Conservation (phyloP, 1,140 invertebrate species). For the Scaptomyza montana region DNA sequence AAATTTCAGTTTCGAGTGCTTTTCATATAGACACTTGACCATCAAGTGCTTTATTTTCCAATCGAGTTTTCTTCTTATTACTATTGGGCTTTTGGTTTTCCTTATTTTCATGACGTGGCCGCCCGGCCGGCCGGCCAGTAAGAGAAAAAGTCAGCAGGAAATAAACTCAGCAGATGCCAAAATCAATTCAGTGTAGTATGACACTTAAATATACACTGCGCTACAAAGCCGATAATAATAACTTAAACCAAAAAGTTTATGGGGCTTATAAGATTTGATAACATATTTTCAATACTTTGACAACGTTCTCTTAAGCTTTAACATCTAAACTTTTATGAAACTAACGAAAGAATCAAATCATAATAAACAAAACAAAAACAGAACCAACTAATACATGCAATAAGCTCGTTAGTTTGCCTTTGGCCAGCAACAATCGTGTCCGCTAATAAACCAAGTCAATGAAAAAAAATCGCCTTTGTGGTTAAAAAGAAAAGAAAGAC, state of each 20-base stretch:
- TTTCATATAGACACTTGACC: conserved; percentile 80
- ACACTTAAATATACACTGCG: too few relatives aligned
- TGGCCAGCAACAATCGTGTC: conserved; percentile 63
- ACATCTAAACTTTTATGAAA: too few relatives aligned
- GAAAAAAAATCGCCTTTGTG: conserved; percentile 25
- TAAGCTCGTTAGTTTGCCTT: conserved; percentile 26
- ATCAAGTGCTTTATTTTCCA: conserved; percentile 72
- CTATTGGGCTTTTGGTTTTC: too few relatives aligned
- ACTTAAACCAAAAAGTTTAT: too few relatives aligned
- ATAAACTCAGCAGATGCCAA: conserved; percentile 17
- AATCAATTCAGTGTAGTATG: too few relatives aligned
- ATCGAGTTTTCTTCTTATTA: neutral
- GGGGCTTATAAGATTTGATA: too few relatives aligned
- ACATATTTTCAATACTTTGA: too few relatives aligned
- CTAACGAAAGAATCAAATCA: too few relatives aligned
- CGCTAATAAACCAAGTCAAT: conserved; percentile 51
- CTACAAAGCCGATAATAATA: too few relatives aligned
- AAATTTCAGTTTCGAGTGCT: conserved; percentile 65
- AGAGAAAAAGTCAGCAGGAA: conserved; percentile 17
- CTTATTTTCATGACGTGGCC: conserved; percentile 21
- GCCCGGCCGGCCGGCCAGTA: neutral
- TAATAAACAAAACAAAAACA: neutral
- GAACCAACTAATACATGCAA: conserved; percentile 1
- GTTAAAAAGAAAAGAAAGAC: conserved; percentile 21
- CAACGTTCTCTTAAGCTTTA: too few relatives aligned